These are phyloP conservation scores for Trichonephila clavata DNA, from an alignment of 1,140 invertebrate genomes.

Conservation along the genomic window DNA sequence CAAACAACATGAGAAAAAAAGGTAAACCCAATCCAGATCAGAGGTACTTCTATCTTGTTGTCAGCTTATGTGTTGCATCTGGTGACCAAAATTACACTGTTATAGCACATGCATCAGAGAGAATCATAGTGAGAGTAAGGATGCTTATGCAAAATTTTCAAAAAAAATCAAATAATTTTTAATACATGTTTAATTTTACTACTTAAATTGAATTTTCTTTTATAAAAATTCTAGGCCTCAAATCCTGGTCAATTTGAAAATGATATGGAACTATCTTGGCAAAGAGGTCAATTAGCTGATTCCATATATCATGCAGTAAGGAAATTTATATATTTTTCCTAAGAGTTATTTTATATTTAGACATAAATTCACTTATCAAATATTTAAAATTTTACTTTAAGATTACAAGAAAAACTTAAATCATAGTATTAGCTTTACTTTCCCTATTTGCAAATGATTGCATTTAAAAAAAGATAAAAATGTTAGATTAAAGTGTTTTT, in stretches of 20 bases:
- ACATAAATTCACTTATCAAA: not conserved
- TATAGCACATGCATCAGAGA: slow-evolving; percentile 94
- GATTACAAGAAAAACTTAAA: too few relatives aligned
- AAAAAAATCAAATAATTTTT: not conserved
- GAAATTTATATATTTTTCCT: not conserved
- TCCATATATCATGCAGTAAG: slow-evolving; percentile 93
- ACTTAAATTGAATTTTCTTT: not conserved
- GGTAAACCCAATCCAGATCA: slow-evolving; percentile 99
- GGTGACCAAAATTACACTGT: slow-evolving; percentile 88
- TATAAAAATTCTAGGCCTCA: slow-evolving; percentile 89
- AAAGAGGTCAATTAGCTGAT: slow-evolving; percentile 91
- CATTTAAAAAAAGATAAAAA: too few relatives aligned
- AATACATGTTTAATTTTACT: not conserved
- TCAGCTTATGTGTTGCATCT: slow-evolving; percentile 93
- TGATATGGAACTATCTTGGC: slow-evolving; percentile 95
- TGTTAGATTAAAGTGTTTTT: too few relatives aligned
- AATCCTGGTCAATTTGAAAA: slow-evolving; percentile 99
- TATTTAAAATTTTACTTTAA: not conserved
- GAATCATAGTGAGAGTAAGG: slow-evolving; percentile 96
- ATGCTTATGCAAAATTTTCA: not conserved
- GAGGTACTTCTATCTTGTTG: slow-evolving; percentile 95
- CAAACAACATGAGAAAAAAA: slow-evolving; percentile 99
- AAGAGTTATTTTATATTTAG: not conserved
- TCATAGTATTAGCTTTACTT: too few relatives aligned
- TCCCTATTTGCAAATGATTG: too few relatives aligned